Base-by-base conservation (phyloP, 2,888 invertebrate species). In the Dicycla oo region DNA sequence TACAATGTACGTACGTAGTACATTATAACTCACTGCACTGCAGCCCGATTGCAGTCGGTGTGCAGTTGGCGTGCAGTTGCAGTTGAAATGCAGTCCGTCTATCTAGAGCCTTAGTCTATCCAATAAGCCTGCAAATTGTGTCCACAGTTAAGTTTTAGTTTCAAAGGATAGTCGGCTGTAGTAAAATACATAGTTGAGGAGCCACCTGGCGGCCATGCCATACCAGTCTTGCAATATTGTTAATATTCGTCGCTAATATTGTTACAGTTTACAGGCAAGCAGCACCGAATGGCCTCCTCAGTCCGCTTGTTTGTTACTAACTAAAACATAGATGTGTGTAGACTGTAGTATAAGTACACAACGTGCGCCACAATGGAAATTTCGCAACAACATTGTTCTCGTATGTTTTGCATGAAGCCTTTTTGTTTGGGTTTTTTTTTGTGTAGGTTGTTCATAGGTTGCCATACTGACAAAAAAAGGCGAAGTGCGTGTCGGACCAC, bases 171-270 rank as follows among this genome's bases (percentile, higher is more conserved):
- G 73, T 69, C 78, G 53, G 66, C 68, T 69, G 68, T 67, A 81
- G 73, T 71, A 80, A 78, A 78, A 69, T 78, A 77, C 68, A 79
- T 81, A 78, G 79, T 82, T 69, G 66, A 75, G 73, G 57, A 70
- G 57, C 58, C 74, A 78, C 75, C 75, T 79, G 80, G 69, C 58
- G 38, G 54, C 64, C 13, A 67, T 43, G 64, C 34, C 58, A 45
- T 40, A 73, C 62, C 68, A 53, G 67, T 69, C 82, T 81, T 66
- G 73, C 79, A 82, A 80, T 75, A 66, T 82, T 87, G 81, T 83
- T 84, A 81, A 84, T 86, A 84, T 86, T 87, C 73, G 72, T 65
- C 45, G 58, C 65, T 86, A 80, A 87, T 78, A 69, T 77, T 77
- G 84, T 86, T 86, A 75, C 69, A 81, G 81, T 83, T 83, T 78